Evolutionary conservation across 2,113 vertebrate genomes (phyloP).

Genomic region (Catharus bicknelli): DNA sequence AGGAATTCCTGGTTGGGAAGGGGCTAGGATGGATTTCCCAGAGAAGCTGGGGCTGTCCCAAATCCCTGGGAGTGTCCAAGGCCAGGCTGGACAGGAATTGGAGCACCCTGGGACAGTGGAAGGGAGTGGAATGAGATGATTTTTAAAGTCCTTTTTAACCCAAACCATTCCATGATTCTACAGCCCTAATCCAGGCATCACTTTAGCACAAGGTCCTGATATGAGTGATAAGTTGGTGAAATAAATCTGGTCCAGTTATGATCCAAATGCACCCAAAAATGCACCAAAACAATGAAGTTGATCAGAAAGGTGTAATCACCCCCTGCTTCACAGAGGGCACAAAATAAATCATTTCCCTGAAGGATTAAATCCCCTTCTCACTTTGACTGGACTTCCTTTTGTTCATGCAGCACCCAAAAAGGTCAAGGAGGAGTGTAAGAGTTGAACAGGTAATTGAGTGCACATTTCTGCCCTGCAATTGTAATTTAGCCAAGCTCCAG

Average conservation of each 20-base stretch:
- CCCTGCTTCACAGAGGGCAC: fast-evolving
- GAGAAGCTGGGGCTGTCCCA: neutral
- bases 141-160: neutral
- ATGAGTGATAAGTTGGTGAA: neutral
- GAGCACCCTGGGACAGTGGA: fast-evolving
- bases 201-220: neutral
- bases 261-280: neutral
- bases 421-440: neutral
- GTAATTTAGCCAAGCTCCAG: neutral
- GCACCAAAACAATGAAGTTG: neutral
- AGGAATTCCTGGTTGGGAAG: neutral
- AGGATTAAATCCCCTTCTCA: neutral
- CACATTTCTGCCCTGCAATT: slow-evolving; percentile 5
- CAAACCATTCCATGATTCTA: neutral
- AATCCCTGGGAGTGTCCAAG: neutral
- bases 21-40: neutral
- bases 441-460: neutral
- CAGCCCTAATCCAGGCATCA: neutral
- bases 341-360: neutral
- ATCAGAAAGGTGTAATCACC: neutral
- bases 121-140: neutral
- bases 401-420: neutral
- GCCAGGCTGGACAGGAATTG: neutral
- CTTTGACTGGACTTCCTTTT: neutral
- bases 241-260: fast-evolving